phyloP scores from a whole-genome alignment of 2,113 vertebrate genomes.

The Excalfactoria chinensis region DNA sequence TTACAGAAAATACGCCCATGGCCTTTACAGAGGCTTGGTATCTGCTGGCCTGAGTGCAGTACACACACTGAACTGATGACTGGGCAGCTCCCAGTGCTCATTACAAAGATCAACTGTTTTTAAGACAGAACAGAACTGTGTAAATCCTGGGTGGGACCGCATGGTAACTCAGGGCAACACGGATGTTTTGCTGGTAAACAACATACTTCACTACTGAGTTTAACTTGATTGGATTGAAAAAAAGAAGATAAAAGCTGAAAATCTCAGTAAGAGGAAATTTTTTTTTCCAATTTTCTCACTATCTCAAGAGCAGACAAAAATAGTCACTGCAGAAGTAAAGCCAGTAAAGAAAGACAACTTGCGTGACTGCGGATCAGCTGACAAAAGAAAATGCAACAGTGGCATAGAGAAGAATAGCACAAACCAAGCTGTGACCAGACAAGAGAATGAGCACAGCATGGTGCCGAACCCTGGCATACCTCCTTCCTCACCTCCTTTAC shows the following conservation, averaged over 20 bases:
- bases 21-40: not conserved
- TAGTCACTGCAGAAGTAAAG: not conserved
- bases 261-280: not conserved
- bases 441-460: not conserved
- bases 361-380: not conserved
- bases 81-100: not conserved
- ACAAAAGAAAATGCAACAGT: not conserved
- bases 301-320: not conserved
- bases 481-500: not conserved
- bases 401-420: not conserved
- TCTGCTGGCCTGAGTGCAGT: not conserved
- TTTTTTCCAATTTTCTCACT: not conserved
- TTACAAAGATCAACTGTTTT: not conserved
- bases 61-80: not conserved
- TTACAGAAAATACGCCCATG: not conserved
- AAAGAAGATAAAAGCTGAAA: not conserved
- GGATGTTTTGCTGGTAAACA: slow-evolving; percentile 35
- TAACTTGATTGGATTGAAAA: not conserved
- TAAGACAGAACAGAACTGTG: not conserved
- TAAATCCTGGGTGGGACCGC: not conserved
- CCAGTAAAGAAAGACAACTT: not conserved
- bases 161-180: not conserved
- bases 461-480: accelerated
- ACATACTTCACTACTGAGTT: not conserved
- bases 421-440: not conserved